Conservation (phyloP, 2,888 invertebrate species). For the Athalia cordata region DNA sequence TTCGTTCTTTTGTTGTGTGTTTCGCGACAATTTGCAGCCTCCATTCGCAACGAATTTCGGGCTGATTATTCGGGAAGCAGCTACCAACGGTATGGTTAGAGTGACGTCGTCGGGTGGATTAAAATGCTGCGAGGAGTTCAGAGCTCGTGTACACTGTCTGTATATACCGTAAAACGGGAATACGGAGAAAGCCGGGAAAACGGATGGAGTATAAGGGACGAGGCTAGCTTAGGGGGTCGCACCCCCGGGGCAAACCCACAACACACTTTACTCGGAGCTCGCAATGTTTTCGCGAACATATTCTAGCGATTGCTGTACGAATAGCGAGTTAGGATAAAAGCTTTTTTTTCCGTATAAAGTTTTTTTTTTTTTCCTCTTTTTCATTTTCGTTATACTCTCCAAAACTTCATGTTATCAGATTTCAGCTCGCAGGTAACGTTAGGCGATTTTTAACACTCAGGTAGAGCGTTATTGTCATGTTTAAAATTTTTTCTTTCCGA, state of each 20-base stretch:
- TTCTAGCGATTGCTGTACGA: too few relatives aligned
- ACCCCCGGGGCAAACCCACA: constrained; percentile 46
- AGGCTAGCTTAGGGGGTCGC: constrained; percentile 25
- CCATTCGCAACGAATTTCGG: constrained; percentile 54
- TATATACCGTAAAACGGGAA: not conserved
- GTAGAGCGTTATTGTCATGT: too few relatives aligned
- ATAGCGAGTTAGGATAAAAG: too few relatives aligned
- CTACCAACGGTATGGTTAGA: constrained; percentile 52
- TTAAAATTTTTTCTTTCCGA: not conserved
- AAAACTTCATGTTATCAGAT: too few relatives aligned
- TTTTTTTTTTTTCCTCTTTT: too few relatives aligned
- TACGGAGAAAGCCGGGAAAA: not conserved
- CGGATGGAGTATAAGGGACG: constrained; percentile 34
- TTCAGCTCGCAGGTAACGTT: too few relatives aligned
- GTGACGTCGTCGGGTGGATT: constrained; percentile 49
- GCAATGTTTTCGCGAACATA: not conserved
- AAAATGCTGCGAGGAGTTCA: constrained; percentile 65
- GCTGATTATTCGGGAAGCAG: constrained; percentile 70
- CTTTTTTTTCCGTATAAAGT: too few relatives aligned
- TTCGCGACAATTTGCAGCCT: constrained; percentile 65
- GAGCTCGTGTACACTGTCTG: constrained; percentile 1
- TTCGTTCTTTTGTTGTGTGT: constrained; percentile 70
- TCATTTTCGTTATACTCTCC: too few relatives aligned
- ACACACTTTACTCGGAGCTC: constrained; percentile 32
- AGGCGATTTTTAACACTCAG: too few relatives aligned